Conservation (phyloP, 2,113 vertebrate species). For the Alaudala cheleensis region DNA sequence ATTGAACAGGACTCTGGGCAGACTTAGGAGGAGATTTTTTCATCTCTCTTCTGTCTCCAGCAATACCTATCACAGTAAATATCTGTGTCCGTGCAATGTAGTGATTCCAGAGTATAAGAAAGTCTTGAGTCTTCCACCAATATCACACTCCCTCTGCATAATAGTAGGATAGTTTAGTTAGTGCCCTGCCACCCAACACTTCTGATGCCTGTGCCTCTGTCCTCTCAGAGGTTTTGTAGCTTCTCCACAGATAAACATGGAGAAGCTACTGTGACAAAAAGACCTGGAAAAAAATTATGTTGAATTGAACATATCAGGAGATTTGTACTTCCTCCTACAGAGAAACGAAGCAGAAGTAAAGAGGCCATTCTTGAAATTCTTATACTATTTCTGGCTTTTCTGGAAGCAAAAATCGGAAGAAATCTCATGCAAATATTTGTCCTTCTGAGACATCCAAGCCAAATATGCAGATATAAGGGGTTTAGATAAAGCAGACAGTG, state of each 20-base stretch:
- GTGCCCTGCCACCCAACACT: neutral
- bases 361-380: neutral
- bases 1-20: neutral
- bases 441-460: neutral
- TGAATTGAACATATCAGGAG: neutral
- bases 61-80: neutral
- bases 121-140: neutral
- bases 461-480: neutral
- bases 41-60: neutral
- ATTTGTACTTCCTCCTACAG: neutral
- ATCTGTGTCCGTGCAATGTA: accelerated
- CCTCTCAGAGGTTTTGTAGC: neutral
- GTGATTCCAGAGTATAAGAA: neutral
- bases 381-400: conserved; percentile 17
- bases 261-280: neutral
- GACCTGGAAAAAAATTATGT: neutral
- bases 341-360: neutral
- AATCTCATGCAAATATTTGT: neutral
- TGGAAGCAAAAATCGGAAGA: conserved; percentile 40
- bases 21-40: neutral
- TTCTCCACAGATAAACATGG: neutral
- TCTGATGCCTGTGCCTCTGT: neutral
- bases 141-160: neutral
- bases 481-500: neutral
- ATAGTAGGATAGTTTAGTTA: neutral